Conservation (phyloP, 2,888 invertebrate species). For the Diarsia mendica region DNA sequence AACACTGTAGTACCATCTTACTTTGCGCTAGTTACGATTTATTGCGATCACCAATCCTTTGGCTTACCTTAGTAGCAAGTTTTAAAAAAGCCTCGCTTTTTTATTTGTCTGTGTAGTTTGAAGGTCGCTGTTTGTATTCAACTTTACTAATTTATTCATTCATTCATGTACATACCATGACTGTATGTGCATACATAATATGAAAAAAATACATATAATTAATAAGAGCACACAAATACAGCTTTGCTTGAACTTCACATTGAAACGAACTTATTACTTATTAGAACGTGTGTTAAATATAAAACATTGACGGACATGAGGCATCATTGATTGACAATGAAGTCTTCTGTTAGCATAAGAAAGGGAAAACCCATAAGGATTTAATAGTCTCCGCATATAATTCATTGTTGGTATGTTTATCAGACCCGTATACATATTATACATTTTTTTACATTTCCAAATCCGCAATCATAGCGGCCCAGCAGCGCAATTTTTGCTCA, state of each 20-base stretch:
- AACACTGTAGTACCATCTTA: not conserved
- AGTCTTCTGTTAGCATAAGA: not conserved
- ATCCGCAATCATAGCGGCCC: not conserved
- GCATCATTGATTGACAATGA: no score
- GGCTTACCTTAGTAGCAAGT: not conserved
- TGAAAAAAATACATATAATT: no score
- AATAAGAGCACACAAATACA: not conserved
- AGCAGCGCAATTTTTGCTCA: conserved; percentile 29
- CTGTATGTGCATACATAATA: no score
- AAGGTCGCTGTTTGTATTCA: not conserved
- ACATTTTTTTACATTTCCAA: not conserved
- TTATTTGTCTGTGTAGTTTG: not conserved
- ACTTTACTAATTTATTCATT: no score
- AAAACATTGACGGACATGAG: not conserved
- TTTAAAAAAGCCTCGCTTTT: not conserved
- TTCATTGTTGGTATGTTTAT: not conserved
- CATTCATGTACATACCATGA: no score
- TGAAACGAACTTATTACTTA: not conserved
- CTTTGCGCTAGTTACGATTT: conserved; percentile 30
- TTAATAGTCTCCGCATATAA: not conserved
- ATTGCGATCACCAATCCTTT: conserved; percentile 33
- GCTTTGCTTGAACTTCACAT: not conserved
- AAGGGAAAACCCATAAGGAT: not conserved
- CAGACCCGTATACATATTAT: not conserved
- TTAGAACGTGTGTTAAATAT: not conserved